A percentile compares a stretch with the other conserved stretches of the same genome.
Conservation (phyloP, 2,113 vertebrate genomes). For the Heterotis niloticus region DNA sequence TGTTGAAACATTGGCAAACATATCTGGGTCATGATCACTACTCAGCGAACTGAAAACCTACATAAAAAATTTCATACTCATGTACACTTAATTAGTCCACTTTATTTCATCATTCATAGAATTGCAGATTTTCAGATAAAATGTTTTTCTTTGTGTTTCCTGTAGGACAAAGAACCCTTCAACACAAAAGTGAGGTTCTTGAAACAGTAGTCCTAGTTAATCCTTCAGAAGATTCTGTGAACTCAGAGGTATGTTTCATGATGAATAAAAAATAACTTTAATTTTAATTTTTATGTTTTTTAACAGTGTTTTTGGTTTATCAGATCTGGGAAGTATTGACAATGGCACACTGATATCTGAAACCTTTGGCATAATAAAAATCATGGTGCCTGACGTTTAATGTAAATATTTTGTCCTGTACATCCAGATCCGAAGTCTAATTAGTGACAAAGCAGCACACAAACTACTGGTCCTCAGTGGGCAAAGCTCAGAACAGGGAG, state of each 20-base stretch:
- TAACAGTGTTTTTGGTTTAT: constrained; percentile 5
- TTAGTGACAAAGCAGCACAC: constrained; percentile 75
- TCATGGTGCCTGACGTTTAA: not conserved
- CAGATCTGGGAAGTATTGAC: not conserved
- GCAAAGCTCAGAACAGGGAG: constrained; percentile 82
- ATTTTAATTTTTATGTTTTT: not conserved
- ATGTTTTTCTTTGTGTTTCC: constrained; percentile 29
- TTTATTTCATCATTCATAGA: not conserved
- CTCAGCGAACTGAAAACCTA: too few relatives aligned
- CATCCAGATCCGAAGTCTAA: constrained; percentile 73
- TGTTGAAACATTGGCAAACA: too few relatives aligned
- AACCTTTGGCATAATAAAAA: not conserved
- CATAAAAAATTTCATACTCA: too few relatives aligned
- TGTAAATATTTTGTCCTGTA: constrained; percentile 15
- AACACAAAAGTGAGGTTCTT: constrained; percentile 80
- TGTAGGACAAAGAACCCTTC: constrained; percentile 84
- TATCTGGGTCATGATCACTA: not conserved
- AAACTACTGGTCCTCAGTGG: constrained; percentile 86
- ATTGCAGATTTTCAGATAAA: not conserved
- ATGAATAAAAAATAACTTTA: too few relatives aligned
- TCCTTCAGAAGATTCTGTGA: constrained; percentile 73
- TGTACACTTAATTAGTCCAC: too few relatives aligned
- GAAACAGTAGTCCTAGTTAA: constrained; percentile 86
- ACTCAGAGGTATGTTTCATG: constrained; percentile 72
- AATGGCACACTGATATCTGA: not conserved